These are phyloP conservation scores for Lagodon rhomboides DNA, from an alignment of 2,797 vertebrate species.

Conservation along the genomic window DNA sequence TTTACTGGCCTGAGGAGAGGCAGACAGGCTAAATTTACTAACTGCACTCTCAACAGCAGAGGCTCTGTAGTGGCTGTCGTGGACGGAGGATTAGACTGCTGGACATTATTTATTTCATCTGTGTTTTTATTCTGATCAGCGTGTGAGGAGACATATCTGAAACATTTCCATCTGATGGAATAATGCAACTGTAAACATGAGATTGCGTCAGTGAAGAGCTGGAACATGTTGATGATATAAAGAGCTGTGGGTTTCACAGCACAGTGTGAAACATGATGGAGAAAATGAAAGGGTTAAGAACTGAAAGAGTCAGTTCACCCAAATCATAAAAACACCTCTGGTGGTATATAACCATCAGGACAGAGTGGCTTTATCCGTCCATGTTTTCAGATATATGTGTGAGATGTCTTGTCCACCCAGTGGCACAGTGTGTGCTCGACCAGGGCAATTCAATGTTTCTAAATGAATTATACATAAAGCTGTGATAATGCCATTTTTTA, in stretches of 20 bases:
- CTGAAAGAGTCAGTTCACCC: too few relatives aligned
- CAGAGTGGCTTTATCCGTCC: background rate
- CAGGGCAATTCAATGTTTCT: background rate
- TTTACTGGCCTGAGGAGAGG: conserved; percentile 38
- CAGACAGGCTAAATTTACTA: conserved; percentile 35
- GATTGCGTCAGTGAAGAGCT: background rate
- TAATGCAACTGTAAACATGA: background rate
- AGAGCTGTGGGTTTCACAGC: too few relatives aligned
- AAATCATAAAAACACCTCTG: too few relatives aligned
- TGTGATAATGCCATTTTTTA: background rate
- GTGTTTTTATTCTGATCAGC: background rate
- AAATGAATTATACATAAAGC: background rate
- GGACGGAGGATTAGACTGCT: background rate
- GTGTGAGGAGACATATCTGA: background rate
- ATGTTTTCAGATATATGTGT: background rate
- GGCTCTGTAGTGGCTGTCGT: background rate
- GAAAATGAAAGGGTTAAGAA: background rate
- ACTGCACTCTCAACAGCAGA: background rate
- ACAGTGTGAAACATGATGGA: background rate
- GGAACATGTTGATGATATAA: background rate
- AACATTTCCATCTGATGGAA: background rate
- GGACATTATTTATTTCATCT: background rate
- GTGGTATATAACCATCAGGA: background rate
- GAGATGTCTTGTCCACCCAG: background rate
- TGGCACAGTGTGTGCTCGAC: background rate